Conservation (phyloP, 2,888 invertebrate species). For the Andrena chrysosceles region DNA sequence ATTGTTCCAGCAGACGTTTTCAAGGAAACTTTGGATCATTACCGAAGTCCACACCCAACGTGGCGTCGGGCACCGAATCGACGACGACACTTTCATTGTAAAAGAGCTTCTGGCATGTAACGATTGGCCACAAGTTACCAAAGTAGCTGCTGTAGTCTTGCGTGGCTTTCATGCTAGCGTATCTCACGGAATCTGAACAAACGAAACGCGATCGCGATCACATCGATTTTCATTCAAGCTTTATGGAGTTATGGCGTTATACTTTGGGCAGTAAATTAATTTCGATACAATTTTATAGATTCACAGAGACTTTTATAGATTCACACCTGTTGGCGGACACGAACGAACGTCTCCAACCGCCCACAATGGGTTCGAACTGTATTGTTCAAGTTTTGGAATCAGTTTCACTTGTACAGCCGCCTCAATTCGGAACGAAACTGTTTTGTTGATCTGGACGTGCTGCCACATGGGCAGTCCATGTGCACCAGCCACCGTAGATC, state of each 20-base stretch:
- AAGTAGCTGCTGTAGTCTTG: constrained; percentile 7
- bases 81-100: constrained; percentile 52
- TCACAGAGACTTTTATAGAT: too few species aligned
- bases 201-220: too few species aligned
- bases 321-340: constrained; percentile 46
- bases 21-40: neutral
- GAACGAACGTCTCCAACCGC: constrained; percentile 66
- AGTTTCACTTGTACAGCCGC: constrained; percentile 46
- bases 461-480: constrained; percentile 65
- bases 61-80: neutral
- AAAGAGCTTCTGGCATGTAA: constrained; percentile 73
- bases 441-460: constrained; percentile 41
- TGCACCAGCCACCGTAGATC: neutral
- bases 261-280: neutral
- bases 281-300: neutral
- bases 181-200: constrained; percentile 57
- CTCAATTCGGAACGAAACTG: neutral
- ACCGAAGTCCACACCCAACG: constrained; percentile 26
- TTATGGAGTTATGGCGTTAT: neutral
- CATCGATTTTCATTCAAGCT: neutral
- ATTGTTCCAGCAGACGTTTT: neutral
- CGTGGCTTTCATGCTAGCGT: constrained; percentile 23
- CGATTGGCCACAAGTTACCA: constrained; percentile 57
- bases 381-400: constrained; percentile 28
- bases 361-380: constrained; percentile 58